Percentiles rank a stretch among this genome's conserved stretches.
These are phyloP conservation scores for Merodon equestris DNA, from an alignment of 2,888 invertebrate species.

Conservation along the genomic window DNA sequence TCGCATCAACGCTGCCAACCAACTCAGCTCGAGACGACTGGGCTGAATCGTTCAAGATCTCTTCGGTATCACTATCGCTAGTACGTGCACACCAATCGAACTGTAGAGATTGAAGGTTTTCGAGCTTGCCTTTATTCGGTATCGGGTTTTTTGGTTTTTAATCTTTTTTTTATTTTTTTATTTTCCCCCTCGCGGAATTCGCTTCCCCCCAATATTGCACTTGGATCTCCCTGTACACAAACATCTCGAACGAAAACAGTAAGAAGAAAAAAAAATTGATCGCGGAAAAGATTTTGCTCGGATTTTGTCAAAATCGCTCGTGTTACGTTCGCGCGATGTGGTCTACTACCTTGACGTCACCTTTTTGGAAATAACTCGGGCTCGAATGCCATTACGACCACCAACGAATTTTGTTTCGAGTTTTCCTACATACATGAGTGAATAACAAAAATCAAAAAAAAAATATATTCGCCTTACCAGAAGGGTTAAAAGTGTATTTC, in stretches of 20 bases:
- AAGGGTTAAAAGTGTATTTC: constrained; percentile 7
- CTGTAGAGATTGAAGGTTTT: constrained; percentile 69
- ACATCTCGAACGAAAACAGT: background rate
- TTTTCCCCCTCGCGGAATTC: background rate
- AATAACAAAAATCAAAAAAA: constrained; percentile 42
- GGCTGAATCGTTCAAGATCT: constrained; percentile 61
- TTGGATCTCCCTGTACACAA: too few relatives aligned
- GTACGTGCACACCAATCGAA: constrained; percentile 75
- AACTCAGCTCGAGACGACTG: constrained; percentile 8
- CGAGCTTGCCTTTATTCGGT: constrained; percentile 26
- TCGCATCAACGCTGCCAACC: background rate
- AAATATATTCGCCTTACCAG: constrained; percentile 31
- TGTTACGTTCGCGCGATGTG: constrained; percentile 3
- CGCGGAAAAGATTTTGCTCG: too few relatives aligned
- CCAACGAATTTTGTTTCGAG: constrained; percentile 14
- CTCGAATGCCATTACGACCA: constrained; percentile 27
- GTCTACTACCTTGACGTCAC: constrained; percentile 75
- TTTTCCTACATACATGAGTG: background rate
- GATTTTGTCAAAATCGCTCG: constrained; percentile 1
- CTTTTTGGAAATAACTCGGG: constrained; percentile 53
- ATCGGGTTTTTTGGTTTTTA: constrained; percentile 29
- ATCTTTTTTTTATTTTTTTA: background rate
- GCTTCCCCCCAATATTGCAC: background rate
- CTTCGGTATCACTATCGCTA: constrained; percentile 63
- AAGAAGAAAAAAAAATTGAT: constrained; percentile 1